Evolutionary conservation across 2,888 invertebrate genomes (phyloP).

Genomic region (Terebella lapidaria): DNA sequence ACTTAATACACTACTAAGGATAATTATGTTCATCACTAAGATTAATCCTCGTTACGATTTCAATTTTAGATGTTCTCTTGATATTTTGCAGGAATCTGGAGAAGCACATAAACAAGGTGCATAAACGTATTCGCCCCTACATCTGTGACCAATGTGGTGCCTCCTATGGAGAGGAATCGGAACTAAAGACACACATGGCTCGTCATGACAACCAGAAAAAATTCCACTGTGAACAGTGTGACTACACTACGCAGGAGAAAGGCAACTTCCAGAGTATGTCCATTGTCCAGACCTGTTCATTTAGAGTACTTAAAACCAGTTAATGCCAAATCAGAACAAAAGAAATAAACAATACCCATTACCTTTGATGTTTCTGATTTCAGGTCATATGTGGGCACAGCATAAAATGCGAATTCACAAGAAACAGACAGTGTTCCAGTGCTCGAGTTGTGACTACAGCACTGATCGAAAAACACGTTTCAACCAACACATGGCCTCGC

Average conservation of each 20-base stretch:
- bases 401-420: slow-evolving; percentile 3
- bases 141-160: slow-evolving; percentile 39
- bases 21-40: too few relatives aligned
- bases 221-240: slow-evolving; percentile 34
- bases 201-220: slow-evolving; percentile 29
- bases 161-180: slow-evolving; percentile 32
- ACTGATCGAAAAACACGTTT: slow-evolving; percentile 4
- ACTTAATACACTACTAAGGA: too few relatives aligned
- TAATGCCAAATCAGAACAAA: not conserved
- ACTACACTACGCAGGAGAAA: slow-evolving; percentile 33
- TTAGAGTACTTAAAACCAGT: too few relatives aligned
- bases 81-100: slow-evolving; percentile 26
- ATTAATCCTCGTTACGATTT: too few relatives aligned
- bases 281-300: too few relatives aligned
- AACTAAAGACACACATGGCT: slow-evolving; percentile 33
- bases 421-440: slow-evolving; percentile 1
- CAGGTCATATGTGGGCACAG: slow-evolving; percentile 8
- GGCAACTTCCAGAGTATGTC: slow-evolving; percentile 31
- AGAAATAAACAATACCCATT: not conserved
- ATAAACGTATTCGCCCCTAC: slow-evolving; percentile 35
- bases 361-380: not conserved
- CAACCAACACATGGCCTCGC: not conserved
- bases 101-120: slow-evolving; percentile 35
- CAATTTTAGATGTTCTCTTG: too few relatives aligned
- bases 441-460: not conserved